phyloP scores from a whole-genome alignment of 64 coral and sea anemone genomes.

The Hydrozoanthus tunicans region DNA sequence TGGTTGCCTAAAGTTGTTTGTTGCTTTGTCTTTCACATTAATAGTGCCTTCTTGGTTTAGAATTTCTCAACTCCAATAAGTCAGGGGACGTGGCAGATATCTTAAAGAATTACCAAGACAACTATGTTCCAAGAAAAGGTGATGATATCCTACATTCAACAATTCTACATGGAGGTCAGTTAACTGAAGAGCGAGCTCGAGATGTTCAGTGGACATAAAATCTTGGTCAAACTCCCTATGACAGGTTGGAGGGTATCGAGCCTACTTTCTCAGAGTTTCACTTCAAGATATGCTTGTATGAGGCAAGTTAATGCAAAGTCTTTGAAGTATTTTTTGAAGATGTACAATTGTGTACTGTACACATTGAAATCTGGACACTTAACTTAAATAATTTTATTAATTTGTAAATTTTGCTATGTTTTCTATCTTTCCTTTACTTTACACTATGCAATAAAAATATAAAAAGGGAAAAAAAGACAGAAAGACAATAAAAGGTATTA shows the following conservation, averaged over 20 bases:
- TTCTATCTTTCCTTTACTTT: too few relatives aligned
- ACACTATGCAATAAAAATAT: too few relatives aligned
- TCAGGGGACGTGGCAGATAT: conserved; percentile 50
- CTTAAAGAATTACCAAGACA: conserved; percentile 42
- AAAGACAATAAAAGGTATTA: too few relatives aligned
- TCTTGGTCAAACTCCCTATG: conserved; percentile 2
- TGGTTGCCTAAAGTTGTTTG: too few relatives aligned
- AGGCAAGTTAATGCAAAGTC: too few relatives aligned
- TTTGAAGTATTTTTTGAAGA: too few relatives aligned
- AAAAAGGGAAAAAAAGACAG: too few relatives aligned
- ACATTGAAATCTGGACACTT: too few relatives aligned
- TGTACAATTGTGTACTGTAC: too few relatives aligned
- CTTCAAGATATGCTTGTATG: conserved; percentile 2
- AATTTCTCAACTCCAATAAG: conserved; percentile 49
- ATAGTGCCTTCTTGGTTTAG: conserved; percentile 53
- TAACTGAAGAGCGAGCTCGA: conserved; percentile 45
- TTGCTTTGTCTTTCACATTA: neutral
- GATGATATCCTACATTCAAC: conserved; percentile 27
- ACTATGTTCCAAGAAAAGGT: conserved; percentile 27
- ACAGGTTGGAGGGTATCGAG: conserved; percentile 23
- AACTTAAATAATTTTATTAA: too few relatives aligned
- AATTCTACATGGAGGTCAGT: conserved; percentile 51
- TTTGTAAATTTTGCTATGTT: too few relatives aligned
- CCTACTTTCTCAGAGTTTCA: conserved; percentile 35
- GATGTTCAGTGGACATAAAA: conserved; percentile 19